These are phyloP conservation scores for Bombus pyrosoma DNA, from an alignment of 1,140 invertebrate species.

Conservation along the genomic window DNA sequence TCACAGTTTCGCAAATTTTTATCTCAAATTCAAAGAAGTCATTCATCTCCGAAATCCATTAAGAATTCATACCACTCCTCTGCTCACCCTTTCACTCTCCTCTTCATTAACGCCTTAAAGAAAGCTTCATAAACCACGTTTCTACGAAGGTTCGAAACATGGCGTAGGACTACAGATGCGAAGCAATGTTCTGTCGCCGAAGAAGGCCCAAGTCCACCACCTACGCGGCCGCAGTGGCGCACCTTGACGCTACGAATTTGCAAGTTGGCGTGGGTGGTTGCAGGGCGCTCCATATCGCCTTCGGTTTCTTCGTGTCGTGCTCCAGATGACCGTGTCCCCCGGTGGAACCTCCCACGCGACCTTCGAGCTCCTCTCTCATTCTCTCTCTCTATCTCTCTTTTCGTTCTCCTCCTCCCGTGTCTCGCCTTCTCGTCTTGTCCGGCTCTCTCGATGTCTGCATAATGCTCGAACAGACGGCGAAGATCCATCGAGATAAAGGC, in stretches of 20 bases:
- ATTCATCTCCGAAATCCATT: not conserved
- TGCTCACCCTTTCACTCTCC: not conserved
- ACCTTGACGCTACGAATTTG: conserved; percentile 51
- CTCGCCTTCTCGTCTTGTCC: not conserved
- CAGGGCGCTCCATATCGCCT: conserved; percentile 45
- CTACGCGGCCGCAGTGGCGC: conserved; percentile 35
- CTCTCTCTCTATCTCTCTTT: not conserved
- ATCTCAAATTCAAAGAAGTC: not conserved
- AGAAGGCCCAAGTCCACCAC: conserved; percentile 28
- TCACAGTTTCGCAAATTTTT: not conserved
- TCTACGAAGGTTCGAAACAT: not conserved
- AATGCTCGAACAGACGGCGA: conserved; percentile 38
- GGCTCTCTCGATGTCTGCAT: conserved; percentile 22
- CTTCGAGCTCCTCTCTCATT: not conserved
- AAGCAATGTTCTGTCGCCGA: not conserved
- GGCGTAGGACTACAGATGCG: conserved; percentile 2
- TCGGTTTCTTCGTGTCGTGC: conserved; percentile 45
- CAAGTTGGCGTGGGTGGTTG: conserved; percentile 38
- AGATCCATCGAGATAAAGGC: conserved; percentile 65
- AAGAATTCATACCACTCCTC: not conserved
- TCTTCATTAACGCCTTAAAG: not conserved
- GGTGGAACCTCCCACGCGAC: conserved; percentile 41
- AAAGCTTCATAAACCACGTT: not conserved
- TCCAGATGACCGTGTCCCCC: conserved; percentile 51
- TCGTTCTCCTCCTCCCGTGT: not conserved